Evolutionary conservation across 2,888 invertebrate species (phyloP), one percentile per base, ranked within the genome.

Genomic region (Drosophila leonis): DNA sequence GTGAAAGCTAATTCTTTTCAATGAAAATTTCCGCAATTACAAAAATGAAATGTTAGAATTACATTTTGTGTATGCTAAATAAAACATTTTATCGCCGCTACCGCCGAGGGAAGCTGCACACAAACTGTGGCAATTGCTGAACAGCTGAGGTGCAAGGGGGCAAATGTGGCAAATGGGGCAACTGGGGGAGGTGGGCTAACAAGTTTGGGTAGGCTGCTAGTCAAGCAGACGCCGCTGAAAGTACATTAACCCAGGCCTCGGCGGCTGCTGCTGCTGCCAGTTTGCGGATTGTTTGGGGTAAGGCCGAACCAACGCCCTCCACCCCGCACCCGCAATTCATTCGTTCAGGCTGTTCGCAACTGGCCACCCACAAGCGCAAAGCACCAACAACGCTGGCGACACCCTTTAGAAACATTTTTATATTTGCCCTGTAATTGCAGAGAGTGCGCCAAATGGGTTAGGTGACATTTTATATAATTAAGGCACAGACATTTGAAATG

Each of bases 21-120:
- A 87, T 86, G 87, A 88, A 86, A 86, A 88, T 86, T 84, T 86
- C 86, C 86, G 84, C 86, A 88, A 87, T 84, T 77, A 79, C 72
- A 77, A 52, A 70, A 72, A 67, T 80, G 77, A 88, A 87, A 84
- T 87, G 88, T 73, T 83, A 77, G 86, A 84, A 82, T 78, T 71
- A 76, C 80, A 78, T 78, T 79, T 65, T 54, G 56, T 66, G 78
- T 69, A 51, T 60, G 73, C 80, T 79, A 76, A 79, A 79, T 79
- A 79, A 79, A 87, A 81, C 81, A 71, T 75, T 80, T 78, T 75
- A 73, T 65, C 44, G 76, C 60, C 35, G 69, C 44, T 31, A 48
- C 42, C 57, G 51, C 29, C 66, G 62, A 65, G 70, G 73, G 60
- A 72, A 39, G 72, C 75, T 61, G 74, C 51, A 55, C 64, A 71